phyloP scores from a whole-genome alignment of 2,113 vertebrate species.

The Entelurus aequoreus region DNA sequence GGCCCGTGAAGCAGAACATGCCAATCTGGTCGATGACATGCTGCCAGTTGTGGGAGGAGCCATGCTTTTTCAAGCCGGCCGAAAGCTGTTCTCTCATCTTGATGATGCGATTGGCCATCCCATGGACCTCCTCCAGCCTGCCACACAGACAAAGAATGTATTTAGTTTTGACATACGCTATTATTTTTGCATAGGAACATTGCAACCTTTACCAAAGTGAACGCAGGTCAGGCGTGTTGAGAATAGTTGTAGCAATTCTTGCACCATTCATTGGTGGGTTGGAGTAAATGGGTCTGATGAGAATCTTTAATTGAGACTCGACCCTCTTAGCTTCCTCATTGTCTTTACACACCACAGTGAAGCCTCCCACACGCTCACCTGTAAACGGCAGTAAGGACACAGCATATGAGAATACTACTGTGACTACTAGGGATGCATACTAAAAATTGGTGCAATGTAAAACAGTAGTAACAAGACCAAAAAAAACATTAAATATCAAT shows the following conservation, averaged over 20 bases:
- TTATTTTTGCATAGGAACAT: background rate
- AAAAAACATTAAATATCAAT: too few species aligned
- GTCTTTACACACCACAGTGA: slow-evolving; percentile 86
- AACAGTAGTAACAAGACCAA: too few species aligned
- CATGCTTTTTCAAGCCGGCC: slow-evolving; percentile 89
- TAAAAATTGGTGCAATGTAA: too few species aligned
- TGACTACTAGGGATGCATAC: too few species aligned
- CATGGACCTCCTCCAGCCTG: slow-evolving; percentile 90
- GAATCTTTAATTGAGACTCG: slow-evolving; percentile 95
- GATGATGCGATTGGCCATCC: slow-evolving; percentile 95
- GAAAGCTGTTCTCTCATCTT: slow-evolving; percentile 90
- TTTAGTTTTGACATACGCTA: background rate
- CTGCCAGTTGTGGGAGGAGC: slow-evolving; percentile 90
- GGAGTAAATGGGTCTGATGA: slow-evolving; percentile 97
- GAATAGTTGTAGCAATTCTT: slow-evolving; percentile 86
- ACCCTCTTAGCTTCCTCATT: slow-evolving; percentile 90
- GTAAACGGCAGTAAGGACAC: slow-evolving; percentile 11
- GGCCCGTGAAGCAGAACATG: slow-evolving; percentile 98
- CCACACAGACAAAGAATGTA: background rate
- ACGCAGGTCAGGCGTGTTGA: slow-evolving; percentile 84
- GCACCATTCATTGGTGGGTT: slow-evolving; percentile 94
- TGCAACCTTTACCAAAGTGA: slow-evolving; percentile 81
- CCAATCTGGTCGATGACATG: slow-evolving; percentile 96
- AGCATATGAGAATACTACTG: background rate
- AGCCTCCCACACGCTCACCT: slow-evolving; percentile 96